phyloP scores from a whole-genome alignment of 1,140 invertebrate genomes.

The Calliphora vicina region DNA sequence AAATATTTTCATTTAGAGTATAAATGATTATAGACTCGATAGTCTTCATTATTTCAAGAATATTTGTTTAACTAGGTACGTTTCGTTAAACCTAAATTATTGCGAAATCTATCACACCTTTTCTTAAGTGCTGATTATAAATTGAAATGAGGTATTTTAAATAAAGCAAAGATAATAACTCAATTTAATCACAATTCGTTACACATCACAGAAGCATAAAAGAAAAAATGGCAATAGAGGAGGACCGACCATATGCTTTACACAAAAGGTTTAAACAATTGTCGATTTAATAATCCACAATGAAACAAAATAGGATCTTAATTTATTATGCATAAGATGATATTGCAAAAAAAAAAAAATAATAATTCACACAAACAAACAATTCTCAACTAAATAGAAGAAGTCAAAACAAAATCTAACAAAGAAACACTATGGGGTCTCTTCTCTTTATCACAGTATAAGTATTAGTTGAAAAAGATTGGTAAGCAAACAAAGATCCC shows the following conservation, averaged over 20 bases:
- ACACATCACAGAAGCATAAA: background rate
- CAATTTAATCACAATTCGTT: background rate
- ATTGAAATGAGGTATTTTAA: background rate
- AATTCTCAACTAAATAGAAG: background rate
- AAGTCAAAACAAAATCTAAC: conserved; percentile 25
- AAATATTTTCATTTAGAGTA: too few species aligned
- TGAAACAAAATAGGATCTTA: background rate
- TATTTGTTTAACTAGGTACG: too few species aligned
- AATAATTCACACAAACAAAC: background rate
- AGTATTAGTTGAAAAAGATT: background rate
- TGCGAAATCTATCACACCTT: background rate
- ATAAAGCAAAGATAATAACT: background rate
- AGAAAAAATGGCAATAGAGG: background rate
- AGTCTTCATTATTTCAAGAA: too few species aligned
- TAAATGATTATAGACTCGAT: too few species aligned
- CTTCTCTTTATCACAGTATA: background rate
- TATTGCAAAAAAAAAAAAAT: background rate
- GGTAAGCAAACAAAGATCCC: background rate
- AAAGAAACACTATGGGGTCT: conserved; percentile 17
- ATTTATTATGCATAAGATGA: conserved; percentile 17
- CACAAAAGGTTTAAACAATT: background rate
- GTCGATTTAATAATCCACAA: background rate
- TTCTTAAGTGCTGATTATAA: background rate
- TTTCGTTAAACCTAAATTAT: background rate
- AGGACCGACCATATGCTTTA: background rate